These are phyloP conservation scores for Slavum lentiscoides DNA, from an alignment of 2,888 invertebrate genomes.

Conservation along the genomic window DNA sequence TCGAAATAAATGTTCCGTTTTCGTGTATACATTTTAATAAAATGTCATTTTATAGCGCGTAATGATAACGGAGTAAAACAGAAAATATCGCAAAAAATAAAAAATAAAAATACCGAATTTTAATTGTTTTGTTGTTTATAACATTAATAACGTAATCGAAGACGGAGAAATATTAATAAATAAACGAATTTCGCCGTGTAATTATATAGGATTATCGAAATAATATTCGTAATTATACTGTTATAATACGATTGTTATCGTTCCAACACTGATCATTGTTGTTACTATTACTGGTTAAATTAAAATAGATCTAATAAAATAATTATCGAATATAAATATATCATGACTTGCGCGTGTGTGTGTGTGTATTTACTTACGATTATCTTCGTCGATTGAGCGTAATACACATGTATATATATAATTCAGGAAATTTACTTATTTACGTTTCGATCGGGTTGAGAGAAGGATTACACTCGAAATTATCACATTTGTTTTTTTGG, in stretches of 20 bases:
- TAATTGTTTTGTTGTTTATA: background rate
- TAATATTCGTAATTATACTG: background rate
- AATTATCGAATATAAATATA: background rate
- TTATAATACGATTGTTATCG: background rate
- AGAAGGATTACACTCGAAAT: background rate
- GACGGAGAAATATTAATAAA: background rate
- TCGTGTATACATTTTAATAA: too few relatives aligned
- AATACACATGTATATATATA: background rate
- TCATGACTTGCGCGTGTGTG: too few relatives aligned
- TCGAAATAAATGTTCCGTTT: too few relatives aligned
- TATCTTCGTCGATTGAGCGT: background rate
- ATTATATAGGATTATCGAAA: background rate
- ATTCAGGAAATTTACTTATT: background rate
- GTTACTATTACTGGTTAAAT: background rate
- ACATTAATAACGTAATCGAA: background rate
- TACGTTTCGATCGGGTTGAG: background rate
- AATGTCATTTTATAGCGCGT: too few relatives aligned
- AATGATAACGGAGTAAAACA: background rate
- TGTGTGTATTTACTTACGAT: constrained; percentile 9
- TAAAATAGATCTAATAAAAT: background rate
- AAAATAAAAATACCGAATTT: background rate
- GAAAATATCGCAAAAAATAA: too few relatives aligned
- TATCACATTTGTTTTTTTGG: background rate
- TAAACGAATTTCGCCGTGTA: background rate
- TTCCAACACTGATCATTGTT: background rate